These are phyloP conservation scores for Apomyelois bistriatella DNA, from an alignment of 2,888 invertebrate genomes.

Conservation along the genomic window DNA sequence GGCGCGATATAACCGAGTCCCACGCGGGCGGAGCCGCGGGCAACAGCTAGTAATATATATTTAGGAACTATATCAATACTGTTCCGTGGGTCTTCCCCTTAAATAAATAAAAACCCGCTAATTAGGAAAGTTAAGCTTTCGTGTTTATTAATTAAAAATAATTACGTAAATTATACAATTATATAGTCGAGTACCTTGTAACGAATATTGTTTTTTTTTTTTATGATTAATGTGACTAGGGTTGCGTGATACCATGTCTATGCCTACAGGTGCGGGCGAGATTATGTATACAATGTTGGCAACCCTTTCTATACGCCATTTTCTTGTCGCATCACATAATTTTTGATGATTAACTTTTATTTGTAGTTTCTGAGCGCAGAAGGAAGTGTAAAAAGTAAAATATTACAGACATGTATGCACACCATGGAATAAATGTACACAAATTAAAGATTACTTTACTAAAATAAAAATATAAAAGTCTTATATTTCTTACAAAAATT, in stretches of 20 bases:
- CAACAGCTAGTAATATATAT: no score
- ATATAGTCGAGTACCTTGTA: slow-evolving; percentile 31
- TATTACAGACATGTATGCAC: no score
- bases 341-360: neutral
- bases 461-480: no score
- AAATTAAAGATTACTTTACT: no score
- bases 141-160: slow-evolving; percentile 41
- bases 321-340: slow-evolving; percentile 1
- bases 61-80: no score
- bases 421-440: no score
- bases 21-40: no score
- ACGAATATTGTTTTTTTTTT: slow-evolving; percentile 22
- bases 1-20: no score
- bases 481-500: no score
- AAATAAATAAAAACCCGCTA: slow-evolving; percentile 22
- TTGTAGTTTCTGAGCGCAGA: neutral
- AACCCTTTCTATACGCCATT: slow-evolving; percentile 7
- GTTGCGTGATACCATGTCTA: slow-evolving; percentile 21
- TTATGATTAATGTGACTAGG: slow-evolving; percentile 21
- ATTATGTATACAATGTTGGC: neutral
- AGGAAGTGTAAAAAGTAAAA: neutral
- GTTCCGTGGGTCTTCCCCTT: slow-evolving; percentile 21
- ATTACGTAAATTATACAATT: slow-evolving; percentile 42
- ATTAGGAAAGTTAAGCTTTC: slow-evolving; percentile 36
- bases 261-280: slow-evolving; percentile 11